A percentile compares a stretch with the other conserved stretches of the same genome.
Evolutionary conservation across 2,113 vertebrate species (phyloP).

Genomic region (Oncorhynchus gorbuscha): DNA sequence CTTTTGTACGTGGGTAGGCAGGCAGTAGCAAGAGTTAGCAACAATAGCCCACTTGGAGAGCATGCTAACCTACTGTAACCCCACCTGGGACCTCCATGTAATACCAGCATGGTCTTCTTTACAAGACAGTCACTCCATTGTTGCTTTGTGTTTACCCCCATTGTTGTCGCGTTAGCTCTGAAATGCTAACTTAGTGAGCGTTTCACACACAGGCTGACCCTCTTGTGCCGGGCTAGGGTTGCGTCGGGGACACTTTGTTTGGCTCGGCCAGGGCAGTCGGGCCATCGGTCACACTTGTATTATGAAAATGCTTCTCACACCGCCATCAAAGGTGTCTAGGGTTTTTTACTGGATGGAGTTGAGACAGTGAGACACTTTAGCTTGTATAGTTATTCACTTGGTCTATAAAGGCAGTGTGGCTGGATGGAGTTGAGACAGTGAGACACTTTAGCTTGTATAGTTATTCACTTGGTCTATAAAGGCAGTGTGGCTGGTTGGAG

Average conservation of each 20-base stretch:
- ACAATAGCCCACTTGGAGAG: background rate
- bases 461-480: too few relatives aligned
- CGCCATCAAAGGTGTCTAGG: background rate
- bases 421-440: too few relatives aligned
- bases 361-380: background rate
- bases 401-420: too few relatives aligned
- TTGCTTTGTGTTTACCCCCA: background rate
- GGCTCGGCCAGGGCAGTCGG: background rate
- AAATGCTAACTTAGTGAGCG: background rate
- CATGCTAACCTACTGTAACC: background rate
- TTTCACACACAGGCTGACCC: background rate
- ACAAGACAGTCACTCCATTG: background rate
- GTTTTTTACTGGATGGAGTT: background rate
- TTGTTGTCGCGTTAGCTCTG: background rate
- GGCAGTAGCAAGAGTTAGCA: slow-evolving; percentile 2
- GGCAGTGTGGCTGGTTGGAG: too few relatives aligned
- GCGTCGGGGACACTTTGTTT: slow-evolving; percentile 1
- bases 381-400: too few relatives aligned
- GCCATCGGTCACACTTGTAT: background rate
- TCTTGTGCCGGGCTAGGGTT: slow-evolving; percentile 1
- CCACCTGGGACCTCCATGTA: too few relatives aligned
- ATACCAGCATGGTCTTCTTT: too few relatives aligned
- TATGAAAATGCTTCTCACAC: background rate
- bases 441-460: too few relatives aligned
- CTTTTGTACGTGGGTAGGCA: background rate